Base-by-base conservation (phyloP, 2,113 vertebrate species). In the Leucoraja erinaceus region DNA sequence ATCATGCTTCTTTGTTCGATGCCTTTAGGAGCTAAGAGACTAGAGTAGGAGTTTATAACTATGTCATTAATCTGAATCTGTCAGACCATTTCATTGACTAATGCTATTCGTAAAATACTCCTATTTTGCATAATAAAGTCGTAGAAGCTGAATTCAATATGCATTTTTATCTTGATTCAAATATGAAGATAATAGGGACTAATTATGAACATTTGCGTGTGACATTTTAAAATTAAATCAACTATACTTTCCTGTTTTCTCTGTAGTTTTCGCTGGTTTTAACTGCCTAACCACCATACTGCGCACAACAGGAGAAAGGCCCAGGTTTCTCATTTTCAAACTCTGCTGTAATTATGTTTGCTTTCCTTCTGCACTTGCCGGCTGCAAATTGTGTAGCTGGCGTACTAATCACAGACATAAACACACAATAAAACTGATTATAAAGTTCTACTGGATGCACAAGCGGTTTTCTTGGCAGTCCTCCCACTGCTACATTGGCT, bases 51-150 rank as follows among this genome's bases (percentile, higher is more conserved):
- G 90, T 91, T 91, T 74, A 74, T 70, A 47, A 16, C 66, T 91
- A 91, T 8, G 70, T 20, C 33, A 74, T 91, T 72, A 91, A 91
- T 91, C 66, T 91, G 90, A 91, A 91, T 91, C 90, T 91, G 90
- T 54, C 68, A 70, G 90, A 54, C 66, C 20, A 72, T 91, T 72
- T 72, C 1, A 25, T 47, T 74, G 9, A 91, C 33, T 38, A 72
- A 91, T 91, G 68, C 28, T 38, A 12, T 33, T 22, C 8, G 22
- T 12, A 91, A 4, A 72, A 72, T 25, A 72, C 10, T 28, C 16
- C 31, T 10, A 72, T 72, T 72, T 90, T 90, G 63, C 31, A 72
- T 90, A 90, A 91, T 91, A 47, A 12, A 91, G 66, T 72, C 68
- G 72, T 72, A 10, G 20, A 91, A 47, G 5, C 68, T 72, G 66